Evolutionary conservation across 2,888 invertebrate species (phyloP).

Genomic region (Seira sanloemensis): DNA sequence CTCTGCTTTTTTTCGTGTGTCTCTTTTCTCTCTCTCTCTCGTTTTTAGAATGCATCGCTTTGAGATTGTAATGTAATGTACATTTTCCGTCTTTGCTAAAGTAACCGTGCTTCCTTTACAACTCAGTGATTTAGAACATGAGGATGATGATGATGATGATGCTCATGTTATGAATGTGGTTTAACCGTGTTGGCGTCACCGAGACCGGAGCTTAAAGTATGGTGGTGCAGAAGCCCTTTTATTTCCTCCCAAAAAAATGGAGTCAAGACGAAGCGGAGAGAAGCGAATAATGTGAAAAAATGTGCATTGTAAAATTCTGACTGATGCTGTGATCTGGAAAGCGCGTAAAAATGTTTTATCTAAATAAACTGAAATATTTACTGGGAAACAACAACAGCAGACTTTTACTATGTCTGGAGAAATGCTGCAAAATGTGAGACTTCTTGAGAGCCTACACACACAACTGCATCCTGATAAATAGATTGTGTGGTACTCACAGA

Average conservation of each 20-base stretch:
- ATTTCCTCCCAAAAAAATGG: constrained; percentile 6
- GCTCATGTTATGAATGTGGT: constrained; percentile 22
- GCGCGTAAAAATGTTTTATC: constrained; percentile 42
- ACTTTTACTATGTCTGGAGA: too few relatives aligned
- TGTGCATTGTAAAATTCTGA: not conserved
- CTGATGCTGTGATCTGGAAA: constrained; percentile 36
- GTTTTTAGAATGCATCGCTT: not conserved
- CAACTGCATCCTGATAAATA: constrained; percentile 4
- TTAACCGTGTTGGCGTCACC: constrained; percentile 47
- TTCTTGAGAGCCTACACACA: too few relatives aligned
- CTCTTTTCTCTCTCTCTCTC: not conserved
- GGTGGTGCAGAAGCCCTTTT: not conserved
- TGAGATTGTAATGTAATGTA: constrained; percentile 17
- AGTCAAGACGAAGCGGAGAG: not conserved
- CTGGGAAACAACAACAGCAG: not conserved
- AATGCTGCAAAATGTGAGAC: not conserved
- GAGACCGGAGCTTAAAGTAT: constrained; percentile 32
- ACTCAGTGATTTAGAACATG: constrained; percentile 56
- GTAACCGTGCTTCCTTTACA: constrained; percentile 59
- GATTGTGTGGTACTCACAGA: not conserved
- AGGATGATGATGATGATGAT: constrained; percentile 24
- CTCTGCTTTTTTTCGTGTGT: too few relatives aligned
- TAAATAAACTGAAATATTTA: constrained; percentile 40
- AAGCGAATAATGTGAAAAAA: not conserved
- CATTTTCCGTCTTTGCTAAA: constrained; percentile 55